A percentile compares a stretch with the other conserved stretches of the same genome.
phyloP scores from a whole-genome alignment of 30 jellyfish, hydroid and myxozoan genomes.

The Aurelia coerulea region DNA sequence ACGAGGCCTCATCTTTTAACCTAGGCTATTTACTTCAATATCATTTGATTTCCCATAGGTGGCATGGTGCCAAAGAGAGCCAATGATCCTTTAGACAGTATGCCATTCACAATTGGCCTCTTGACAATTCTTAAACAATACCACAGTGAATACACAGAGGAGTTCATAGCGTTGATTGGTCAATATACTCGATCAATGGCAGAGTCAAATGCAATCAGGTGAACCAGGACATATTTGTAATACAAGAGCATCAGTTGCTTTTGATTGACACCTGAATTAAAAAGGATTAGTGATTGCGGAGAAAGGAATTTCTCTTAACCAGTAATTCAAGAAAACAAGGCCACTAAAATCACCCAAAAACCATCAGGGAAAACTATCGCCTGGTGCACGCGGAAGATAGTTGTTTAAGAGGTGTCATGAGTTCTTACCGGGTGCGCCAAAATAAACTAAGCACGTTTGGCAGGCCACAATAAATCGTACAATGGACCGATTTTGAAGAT shows the following conservation, averaged over 20 bases:
- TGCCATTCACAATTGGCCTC: constrained; percentile 84
- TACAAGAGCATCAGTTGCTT: neutral
- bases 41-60: constrained; percentile 27
- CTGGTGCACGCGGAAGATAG: too few species aligned
- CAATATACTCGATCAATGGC: constrained; percentile 86
- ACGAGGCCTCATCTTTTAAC: too few species aligned
- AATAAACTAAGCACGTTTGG: too few species aligned
- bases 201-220: constrained; percentile 71
- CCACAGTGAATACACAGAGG: constrained; percentile 88
- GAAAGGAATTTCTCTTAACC: neutral
- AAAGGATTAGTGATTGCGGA: too few species aligned
- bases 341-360: too few species aligned
- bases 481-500: too few species aligned
- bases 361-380: too few species aligned
- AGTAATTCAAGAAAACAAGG: too few species aligned
- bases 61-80: constrained; percentile 86
- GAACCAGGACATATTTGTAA: neutral
- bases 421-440: too few species aligned
- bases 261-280: neutral
- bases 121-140: constrained; percentile 83
- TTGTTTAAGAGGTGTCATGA: too few species aligned
- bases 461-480: too few species aligned
- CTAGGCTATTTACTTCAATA: too few species aligned
- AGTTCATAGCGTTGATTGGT: constrained; percentile 81
- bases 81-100: constrained; percentile 92